A percentile compares a stretch with the other conserved stretches of the same genome.
phyloP scores from a whole-genome alignment of 2,113 vertebrate genomes.

The human region DNA sequence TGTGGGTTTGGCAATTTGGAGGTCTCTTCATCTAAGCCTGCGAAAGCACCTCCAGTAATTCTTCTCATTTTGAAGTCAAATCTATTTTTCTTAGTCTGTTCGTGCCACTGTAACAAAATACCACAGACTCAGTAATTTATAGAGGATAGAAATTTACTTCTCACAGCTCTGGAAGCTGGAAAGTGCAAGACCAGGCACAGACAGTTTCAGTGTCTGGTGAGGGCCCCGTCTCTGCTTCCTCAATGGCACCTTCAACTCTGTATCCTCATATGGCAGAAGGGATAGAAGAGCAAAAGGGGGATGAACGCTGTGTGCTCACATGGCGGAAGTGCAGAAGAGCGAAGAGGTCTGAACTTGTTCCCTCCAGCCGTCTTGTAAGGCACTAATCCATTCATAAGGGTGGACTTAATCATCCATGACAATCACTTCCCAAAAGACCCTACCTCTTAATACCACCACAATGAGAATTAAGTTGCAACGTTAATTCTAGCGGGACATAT shows the following conservation, averaged over 20 bases:
- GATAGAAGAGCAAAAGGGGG: too few relatives aligned
- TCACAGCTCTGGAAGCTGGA: neutral
- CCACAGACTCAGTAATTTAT: neutral
- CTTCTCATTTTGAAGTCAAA: neutral
- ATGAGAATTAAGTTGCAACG: neutral
- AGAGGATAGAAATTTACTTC: neutral
- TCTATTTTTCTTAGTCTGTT: neutral
- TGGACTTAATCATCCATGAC: neutral
- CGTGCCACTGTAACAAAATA: neutral
- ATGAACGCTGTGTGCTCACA: rapidly evolving
- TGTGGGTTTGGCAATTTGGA: neutral
- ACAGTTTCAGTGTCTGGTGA: neutral
- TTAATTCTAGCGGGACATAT: neutral
- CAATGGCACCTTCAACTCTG: neutral
- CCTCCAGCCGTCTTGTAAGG: neutral
- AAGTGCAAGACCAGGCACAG: neutral
- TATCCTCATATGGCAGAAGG: neutral
- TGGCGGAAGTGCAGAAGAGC: neutral
- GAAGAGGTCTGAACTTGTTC: neutral
- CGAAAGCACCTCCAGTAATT: neutral
- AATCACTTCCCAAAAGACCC: neutral
- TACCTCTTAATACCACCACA: neutral
- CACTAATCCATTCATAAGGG: neutral
- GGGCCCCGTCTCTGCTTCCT: neutral
- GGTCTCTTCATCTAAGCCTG: neutral